Evolutionary conservation across 2,888 invertebrate species (phyloP), one percentile per base, ranked within the genome.

Genomic region (Bombyx huttoni): DNA sequence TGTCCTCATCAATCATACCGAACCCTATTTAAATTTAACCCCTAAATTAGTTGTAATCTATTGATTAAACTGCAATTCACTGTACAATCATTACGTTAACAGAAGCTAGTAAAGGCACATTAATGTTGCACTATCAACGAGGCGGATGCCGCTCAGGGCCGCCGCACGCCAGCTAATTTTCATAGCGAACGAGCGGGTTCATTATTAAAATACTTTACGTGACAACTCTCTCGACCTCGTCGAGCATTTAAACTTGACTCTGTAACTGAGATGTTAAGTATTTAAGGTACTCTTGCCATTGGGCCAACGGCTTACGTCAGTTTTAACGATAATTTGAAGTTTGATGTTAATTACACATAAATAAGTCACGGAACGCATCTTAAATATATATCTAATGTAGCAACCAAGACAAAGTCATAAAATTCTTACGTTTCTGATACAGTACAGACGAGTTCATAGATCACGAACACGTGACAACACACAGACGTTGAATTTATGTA

Each of bases 141-240:
- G 76, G 67, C 70, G 78, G 60, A 63, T 63, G 61, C 60, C 65
- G 67, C 61, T 66, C 68, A 70, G 68, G 70, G 71, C 62, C 68
- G 63, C 61, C 73, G 62, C 70, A 68, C 70, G 68, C 74, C 70
- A 75, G 76, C 83, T 87, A 87, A 88, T 88, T 86, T 86, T 86
- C 84, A 88, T 87, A 87, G 79, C 80, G 81, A 86, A 88, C 86
- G 84, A 86, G 76, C 73, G 67, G 66, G 70, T 88, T 80, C 81
- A 87, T 87, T 87, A 87, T 87, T 87, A 85, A 88, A 86, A 83
- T 77, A 73, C 78, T 68, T 70, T 71, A 75, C 73, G 80, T 78
- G 84, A 81, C 84, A 81, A 70, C 79, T 78, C 76, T 75, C 69
- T 63, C 70, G 68, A 75, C 74, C 75, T 70, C 72, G 61, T 61